A percentile compares a stretch with the other conserved stretches of the same genome.
Evolutionary conservation across 2,888 invertebrate genomes (phyloP).

Genomic region (Ferrisia virgata): DNA sequence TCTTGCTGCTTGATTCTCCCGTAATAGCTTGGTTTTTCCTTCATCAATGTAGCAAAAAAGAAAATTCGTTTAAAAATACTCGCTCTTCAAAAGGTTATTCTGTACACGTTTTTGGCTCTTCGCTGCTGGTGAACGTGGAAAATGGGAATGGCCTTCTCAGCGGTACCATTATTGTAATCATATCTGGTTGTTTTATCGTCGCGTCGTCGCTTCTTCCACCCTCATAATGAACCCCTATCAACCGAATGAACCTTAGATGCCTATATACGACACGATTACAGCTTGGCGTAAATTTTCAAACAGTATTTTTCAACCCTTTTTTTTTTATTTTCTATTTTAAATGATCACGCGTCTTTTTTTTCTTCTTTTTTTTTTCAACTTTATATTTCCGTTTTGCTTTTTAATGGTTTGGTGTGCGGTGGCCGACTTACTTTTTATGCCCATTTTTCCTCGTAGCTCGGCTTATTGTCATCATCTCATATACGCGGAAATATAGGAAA

Average conservation of each 20-base stretch:
- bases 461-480: neutral
- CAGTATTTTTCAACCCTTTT: constrained; percentile 26
- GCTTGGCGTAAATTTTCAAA: constrained; percentile 27
- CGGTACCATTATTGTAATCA: constrained; percentile 36
- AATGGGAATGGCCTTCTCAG: constrained; percentile 22
- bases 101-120: neutral
- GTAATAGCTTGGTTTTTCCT: no score
- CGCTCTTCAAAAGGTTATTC: constrained; percentile 19
- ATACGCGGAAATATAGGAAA: no score
- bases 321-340: neutral
- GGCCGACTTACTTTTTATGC: no score
- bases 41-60: neutral
- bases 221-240: constrained; percentile 36
- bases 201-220: constrained; percentile 28
- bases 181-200: constrained; percentile 36
- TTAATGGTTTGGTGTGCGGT: neutral
- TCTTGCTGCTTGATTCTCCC: neutral
- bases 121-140: neutral
- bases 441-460: neutral
- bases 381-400: constrained; percentile 16
- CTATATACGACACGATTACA: constrained; percentile 16
- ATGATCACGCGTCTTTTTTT: neutral
- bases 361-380: constrained; percentile 7
- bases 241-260: constrained; percentile 35
- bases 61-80: neutral